These are phyloP conservation scores for Epirrhoe tristata DNA, from an alignment of 2,888 invertebrate genomes.

Conservation along the genomic window DNA sequence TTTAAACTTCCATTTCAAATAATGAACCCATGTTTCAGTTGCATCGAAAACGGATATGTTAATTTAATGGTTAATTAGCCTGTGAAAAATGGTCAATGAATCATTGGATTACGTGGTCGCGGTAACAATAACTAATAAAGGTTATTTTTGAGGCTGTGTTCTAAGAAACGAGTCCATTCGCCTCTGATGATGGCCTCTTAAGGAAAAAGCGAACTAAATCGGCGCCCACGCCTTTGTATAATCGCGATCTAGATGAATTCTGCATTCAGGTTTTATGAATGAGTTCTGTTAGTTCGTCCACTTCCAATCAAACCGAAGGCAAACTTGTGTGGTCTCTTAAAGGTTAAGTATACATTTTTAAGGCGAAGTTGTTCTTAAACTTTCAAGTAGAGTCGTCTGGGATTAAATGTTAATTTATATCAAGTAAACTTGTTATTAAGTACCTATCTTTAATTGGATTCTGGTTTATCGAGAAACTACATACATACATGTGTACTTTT, in stretches of 20 bases:
- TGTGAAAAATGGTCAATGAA: constrained; percentile 43
- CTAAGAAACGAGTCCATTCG: constrained; percentile 52
- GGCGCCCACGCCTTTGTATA: constrained; percentile 55
- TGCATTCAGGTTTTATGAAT: constrained; percentile 53
- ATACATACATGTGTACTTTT: constrained; percentile 4
- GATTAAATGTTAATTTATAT: background rate
- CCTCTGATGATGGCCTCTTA: constrained; percentile 43
- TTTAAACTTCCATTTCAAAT: constrained; percentile 37
- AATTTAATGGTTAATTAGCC: constrained; percentile 32
- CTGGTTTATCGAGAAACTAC: constrained; percentile 10
- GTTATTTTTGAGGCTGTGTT: constrained; percentile 44
- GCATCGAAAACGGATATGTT: constrained; percentile 44
- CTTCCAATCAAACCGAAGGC: constrained; percentile 13
- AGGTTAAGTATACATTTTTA: constrained; percentile 3
- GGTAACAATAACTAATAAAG: constrained; percentile 40
- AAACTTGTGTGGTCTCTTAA: constrained; percentile 25
- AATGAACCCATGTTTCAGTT: constrained; percentile 33
- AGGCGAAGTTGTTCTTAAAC: background rate
- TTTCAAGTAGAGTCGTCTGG: background rate
- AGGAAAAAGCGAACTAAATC: constrained; percentile 59
- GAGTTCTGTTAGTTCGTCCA: constrained; percentile 43
- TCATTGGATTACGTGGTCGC: constrained; percentile 49
- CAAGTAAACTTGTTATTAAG: background rate
- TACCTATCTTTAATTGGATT: background rate
- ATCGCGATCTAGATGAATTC: constrained; percentile 47